These are phyloP conservation scores for Aphrocallistes beatrix DNA, from an alignment of 37 sponge, comb jelly and placozoan species.

Conservation along the genomic window DNA sequence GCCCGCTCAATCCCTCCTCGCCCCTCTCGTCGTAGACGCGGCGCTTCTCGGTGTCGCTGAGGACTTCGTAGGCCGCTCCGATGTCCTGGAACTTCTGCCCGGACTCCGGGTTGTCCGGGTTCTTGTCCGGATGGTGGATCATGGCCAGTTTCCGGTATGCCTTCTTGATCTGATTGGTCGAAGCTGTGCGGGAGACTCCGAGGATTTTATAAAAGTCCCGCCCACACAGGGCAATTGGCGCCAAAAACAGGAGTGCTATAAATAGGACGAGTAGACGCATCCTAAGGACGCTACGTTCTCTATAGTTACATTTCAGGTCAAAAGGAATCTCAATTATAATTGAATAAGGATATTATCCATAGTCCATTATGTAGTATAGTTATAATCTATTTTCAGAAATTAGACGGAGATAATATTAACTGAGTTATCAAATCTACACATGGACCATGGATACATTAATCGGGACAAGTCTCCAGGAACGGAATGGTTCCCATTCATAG, in stretches of 20 bases:
- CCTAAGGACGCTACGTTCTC: no score
- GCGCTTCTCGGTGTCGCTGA: conserved; percentile 74
- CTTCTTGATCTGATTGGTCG: conserved; percentile 85
- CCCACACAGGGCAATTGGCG: conserved; percentile 19
- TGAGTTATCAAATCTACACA: no score
- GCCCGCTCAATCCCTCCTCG: conserved; percentile 78
- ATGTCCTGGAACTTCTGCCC: conserved; percentile 81
- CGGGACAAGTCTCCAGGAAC: no score
- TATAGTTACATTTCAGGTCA: no score
- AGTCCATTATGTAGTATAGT: no score
- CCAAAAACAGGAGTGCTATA: background rate
- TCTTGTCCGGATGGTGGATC: conserved; percentile 90
- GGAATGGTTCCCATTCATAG: no score
- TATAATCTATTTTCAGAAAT: no score
- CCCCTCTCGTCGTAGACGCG: conserved; percentile 75
- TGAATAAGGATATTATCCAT: no score
- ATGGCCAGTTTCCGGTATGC: conserved; percentile 89
- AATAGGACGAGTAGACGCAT: background rate
- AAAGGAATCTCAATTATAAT: no score
- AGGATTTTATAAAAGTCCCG: conserved; percentile 94
- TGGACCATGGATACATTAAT: no score
- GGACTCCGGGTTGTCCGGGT: conserved; percentile 67
- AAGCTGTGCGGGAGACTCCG: conserved; percentile 64
- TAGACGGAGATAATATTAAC: no score
- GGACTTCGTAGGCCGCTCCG: conserved; percentile 79